Evolutionary conservation across 2,888 invertebrate genomes (phyloP), one percentile per base, ranked within the genome.

Genomic region (Trachelus tabidus): DNA sequence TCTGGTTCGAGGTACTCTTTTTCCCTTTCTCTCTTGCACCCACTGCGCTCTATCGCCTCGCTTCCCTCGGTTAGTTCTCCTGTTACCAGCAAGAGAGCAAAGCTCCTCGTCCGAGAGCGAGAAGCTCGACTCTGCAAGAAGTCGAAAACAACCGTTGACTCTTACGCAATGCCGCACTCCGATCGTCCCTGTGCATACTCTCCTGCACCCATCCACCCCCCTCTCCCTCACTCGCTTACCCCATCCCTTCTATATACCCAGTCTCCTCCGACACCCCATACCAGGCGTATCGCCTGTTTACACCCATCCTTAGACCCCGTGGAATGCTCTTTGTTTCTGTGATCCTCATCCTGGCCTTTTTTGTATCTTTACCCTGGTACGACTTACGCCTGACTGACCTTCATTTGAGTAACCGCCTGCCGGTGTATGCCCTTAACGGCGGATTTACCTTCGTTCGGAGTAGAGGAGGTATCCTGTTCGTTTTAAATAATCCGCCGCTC

Each of bases 321-420:
- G 88, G 90, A 90, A 90, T 89, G 87, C 89, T 89, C 89, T 90
- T 90, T 89, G 89, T 90, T 56, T 9, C 56, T 56, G 56, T 23
- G 56, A 56, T 23, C 23, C 23, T 56, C 23, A 56, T 56, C 56
- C 56, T 23, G 56, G 56, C 23, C 9, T 56, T 56, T 56, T 56
- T 23, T 23, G 40, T 56, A 56, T 56, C 56, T 9, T 23, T 4
- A 1, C 23, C 56, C 56, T 23, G 56, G 56, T 56, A 56, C 56
- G 23, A 56, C 56, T 56, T 23, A 56, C 23, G 56, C 23, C 9
- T 56, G 56, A 56, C 9, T 56, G 56, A 56, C 56, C 56, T 56
- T 23, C 23, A 2, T 56, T 56, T 56, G 56, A 56, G 23, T 56
- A 56, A 56, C 23, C 23, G 23, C 56, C 56, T 56, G 23, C 2